phyloP scores from a whole-genome alignment of 1,140 invertebrate genomes.

The Portunus trituberculatus region DNA sequence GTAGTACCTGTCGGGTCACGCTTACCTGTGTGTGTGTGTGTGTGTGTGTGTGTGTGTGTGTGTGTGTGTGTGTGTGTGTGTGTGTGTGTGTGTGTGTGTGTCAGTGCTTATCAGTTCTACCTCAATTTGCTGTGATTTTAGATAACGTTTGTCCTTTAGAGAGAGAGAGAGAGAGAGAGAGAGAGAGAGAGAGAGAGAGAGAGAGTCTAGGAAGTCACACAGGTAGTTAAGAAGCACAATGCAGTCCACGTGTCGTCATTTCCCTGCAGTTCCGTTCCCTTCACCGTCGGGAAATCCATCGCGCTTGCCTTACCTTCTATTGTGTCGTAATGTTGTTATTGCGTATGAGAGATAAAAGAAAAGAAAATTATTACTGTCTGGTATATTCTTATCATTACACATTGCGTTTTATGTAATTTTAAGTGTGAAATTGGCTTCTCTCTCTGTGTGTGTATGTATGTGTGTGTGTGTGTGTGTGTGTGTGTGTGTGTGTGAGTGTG shows the following conservation, averaged over 20 bases:
- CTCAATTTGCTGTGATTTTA: neutral
- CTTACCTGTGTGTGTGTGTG: neutral
- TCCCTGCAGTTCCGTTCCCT: neutral
- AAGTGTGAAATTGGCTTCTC: neutral
- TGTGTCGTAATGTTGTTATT: neutral
- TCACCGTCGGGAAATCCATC: neutral
- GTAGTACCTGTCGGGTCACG: constrained; percentile 45
- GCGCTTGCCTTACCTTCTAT: neutral
- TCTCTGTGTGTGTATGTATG: neutral
- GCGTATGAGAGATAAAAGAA: neutral
- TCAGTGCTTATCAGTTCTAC: neutral
- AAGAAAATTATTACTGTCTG: neutral
- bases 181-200: too few species aligned
- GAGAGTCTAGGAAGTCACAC: neutral
- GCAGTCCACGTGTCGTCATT: neutral
- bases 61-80: neutral
- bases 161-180: too few species aligned
- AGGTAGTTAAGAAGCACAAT: neutral
- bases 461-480: neutral
- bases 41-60: neutral
- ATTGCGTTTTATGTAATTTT: neutral
- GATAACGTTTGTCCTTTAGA: neutral
- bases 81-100: neutral
- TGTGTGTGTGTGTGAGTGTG: constrained; percentile 13
- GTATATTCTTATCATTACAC: neutral